Percentiles rank a stretch among this genome's conserved stretches.
These are phyloP conservation scores for Cremastobaeus sp. DNA, from an alignment of 2,888 invertebrate genomes.

Conservation along the genomic window DNA sequence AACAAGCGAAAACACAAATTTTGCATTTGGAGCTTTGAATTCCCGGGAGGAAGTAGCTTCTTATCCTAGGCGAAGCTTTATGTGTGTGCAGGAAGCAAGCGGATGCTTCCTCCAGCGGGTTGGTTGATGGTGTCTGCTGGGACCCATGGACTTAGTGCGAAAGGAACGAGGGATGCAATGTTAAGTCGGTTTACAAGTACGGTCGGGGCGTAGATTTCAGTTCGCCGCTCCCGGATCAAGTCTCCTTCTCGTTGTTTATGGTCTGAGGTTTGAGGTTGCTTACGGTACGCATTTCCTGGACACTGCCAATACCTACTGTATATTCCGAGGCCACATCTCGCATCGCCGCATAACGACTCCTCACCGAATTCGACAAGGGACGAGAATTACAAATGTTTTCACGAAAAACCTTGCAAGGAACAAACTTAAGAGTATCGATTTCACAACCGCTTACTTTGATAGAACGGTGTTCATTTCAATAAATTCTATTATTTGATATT, in stretches of 20 bases:
- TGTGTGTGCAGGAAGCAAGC: constrained; percentile 23
- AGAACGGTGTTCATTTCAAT: too few relatives aligned
- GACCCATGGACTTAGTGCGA: constrained; percentile 53
- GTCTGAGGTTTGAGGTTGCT: constrained; percentile 56
- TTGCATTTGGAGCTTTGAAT: constrained; percentile 51
- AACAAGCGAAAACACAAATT: constrained; percentile 53
- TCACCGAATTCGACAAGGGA: constrained; percentile 21
- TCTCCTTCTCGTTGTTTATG: constrained; percentile 43
- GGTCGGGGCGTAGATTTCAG: constrained; percentile 31
- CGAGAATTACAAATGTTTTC: constrained; percentile 31
- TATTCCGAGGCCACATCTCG: constrained; percentile 31
- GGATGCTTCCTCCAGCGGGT: constrained; percentile 39
- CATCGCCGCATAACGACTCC: constrained; percentile 13
- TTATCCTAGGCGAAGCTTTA: constrained; percentile 35
- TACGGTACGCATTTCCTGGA: constrained; percentile 26
- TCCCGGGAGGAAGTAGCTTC: constrained; percentile 41
- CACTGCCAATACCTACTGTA: constrained; percentile 38
- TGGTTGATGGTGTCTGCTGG: constrained; percentile 38
- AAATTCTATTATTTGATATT: too few relatives aligned
- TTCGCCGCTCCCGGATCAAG: constrained; percentile 32
- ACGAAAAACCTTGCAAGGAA: constrained; percentile 15
- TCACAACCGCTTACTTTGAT: constrained; percentile 22
- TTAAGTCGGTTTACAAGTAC: constrained; percentile 65
- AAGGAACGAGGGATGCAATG: constrained; percentile 69
- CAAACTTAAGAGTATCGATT: constrained; percentile 32